Percentiles rank a stretch among this genome's conserved stretches.
phyloP scores from a whole-genome alignment of 1,140 invertebrate species.

The Sipha flava region DNA sequence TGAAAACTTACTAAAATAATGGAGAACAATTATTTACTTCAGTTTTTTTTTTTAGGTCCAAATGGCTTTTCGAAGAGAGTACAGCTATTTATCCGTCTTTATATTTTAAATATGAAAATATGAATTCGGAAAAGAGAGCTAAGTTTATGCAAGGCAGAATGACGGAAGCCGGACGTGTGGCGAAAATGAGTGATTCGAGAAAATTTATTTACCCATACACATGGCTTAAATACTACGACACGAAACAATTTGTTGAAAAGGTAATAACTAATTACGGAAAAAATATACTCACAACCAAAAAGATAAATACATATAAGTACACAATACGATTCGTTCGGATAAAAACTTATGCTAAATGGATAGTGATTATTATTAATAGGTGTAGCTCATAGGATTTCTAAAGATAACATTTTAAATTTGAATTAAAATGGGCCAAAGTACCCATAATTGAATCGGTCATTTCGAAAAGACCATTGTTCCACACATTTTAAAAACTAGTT shows the following conservation, averaged over 20 bases:
- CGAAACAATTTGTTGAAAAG: slow-evolving; percentile 39
- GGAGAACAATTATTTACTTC: background rate
- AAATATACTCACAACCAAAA: background rate
- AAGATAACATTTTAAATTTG: no score
- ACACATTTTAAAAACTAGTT: no score
- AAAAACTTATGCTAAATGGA: no score
- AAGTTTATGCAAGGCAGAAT: slow-evolving; percentile 54
- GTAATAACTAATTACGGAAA: slow-evolving; percentile 31
- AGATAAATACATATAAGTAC: no score
- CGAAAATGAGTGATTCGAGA: slow-evolving; percentile 38
- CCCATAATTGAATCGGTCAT: no score
- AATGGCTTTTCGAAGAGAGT: slow-evolving; percentile 58
- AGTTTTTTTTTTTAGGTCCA: slow-evolving; percentile 48
- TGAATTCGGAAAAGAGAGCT: slow-evolving; percentile 46
- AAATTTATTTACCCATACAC: slow-evolving; percentile 54
- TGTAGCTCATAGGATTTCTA: no score
- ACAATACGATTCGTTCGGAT: no score
- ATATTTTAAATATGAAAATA: slow-evolving; percentile 50
- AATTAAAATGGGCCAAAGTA: no score
- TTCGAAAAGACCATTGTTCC: no score
- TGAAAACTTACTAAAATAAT: no score
- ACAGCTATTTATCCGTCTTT: slow-evolving; percentile 57
- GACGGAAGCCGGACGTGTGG: slow-evolving; percentile 52
- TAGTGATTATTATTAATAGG: no score
- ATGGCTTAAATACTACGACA: slow-evolving; percentile 62